Evolutionary conservation across 2,888 invertebrate genomes (phyloP), one percentile per base, ranked within the genome.

Genomic region (Falcaria lacertinaria): DNA sequence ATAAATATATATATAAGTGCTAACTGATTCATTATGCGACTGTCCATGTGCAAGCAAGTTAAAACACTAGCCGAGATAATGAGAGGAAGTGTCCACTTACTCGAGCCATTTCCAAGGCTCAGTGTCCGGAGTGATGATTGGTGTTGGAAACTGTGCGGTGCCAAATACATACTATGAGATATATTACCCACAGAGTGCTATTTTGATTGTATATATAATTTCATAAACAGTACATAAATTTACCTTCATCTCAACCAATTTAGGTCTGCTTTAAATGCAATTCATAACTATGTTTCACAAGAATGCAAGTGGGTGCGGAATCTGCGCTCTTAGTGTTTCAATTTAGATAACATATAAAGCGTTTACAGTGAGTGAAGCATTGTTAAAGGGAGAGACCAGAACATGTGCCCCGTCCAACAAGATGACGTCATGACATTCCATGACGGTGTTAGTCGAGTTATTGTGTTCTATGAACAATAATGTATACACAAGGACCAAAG

Each of bases 41-140:
- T n/a, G n/a, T n/a, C n/a, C n/a, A n/a, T n/a, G 19, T 19, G 34
- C 50, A 50, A 54, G 54, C 58, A 40, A 52, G 54, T 60, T 50
- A 58, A 57, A 52, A 60, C 63, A 64, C 50, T 54, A 52, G 53
- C 49, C 52, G 44, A 47, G 52, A 40, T 34, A 41, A 38, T 39
- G 33, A 45, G 8, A 39, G 41, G 40, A 42, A 48, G 54, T 52
- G 54, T 58, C 43, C 84, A 94, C 93, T 94, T 94, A 94, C 93
- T 93, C 93, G 92, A 95, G 94, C 95, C 95, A 96, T 90, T 94
- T 95, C 95, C 95, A 95, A 83, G 95, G 94, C 92, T 96, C 95
- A 85, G 93, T 93, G 90, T 95, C 96, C 92, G 95, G 95, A 84
- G 94, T 94, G 90, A 94, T 94, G 91, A 93, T 93, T 81, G 95